Evolutionary conservation across 1,140 invertebrate genomes (phyloP), one percentile per base, ranked within the genome.

Genomic region (Tetragonula clypearis): DNA sequence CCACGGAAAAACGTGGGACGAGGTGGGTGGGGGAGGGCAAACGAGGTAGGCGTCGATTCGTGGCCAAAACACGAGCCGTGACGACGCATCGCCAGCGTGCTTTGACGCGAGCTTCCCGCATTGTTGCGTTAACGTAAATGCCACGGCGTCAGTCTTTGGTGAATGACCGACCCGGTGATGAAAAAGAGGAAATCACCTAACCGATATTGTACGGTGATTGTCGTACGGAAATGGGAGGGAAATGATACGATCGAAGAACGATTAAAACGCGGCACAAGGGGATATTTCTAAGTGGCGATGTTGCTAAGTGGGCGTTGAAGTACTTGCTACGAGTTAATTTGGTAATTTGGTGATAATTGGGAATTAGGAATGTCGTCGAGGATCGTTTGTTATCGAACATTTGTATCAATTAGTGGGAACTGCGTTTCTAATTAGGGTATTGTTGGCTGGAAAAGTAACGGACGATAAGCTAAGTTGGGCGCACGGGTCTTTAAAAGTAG

Each of bases 41-140:
- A 56, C 23, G 65, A 49, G 41, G 58, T 30, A 19, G 41, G 55
- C 58, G 21, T 60, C 68, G 41, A 41, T 65, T n/a, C 53, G 66
- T 88, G 41, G 88, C 88, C 88, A 90, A 89, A 79, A 77, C 72
- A 72, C 41, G 58, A 85, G 35, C 71, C 55, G 87, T 87, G 88
- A 90, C 88, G 88, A 77, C 60, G 87, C 74, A 76, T 86, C 75
- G 71, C 60, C 72, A 55, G 81, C 80, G 73, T 84, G 74, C 66
- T 78, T 58, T 65, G 79, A 81, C 79, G 79, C 81, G 87, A 85
- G 60, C 79, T 77, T 80, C 82, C 77, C 58, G 73, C 69, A 78
- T 49, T 55, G 75, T 19, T 55, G 83, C 9, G 82, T 14, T 53
- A 90, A 87, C 79, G 87, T 71, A 88, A 87, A 87, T 89, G 89